These are phyloP conservation scores for Cotesia glomerata DNA, from an alignment of 1,140 invertebrate species.

Conservation along the genomic window DNA sequence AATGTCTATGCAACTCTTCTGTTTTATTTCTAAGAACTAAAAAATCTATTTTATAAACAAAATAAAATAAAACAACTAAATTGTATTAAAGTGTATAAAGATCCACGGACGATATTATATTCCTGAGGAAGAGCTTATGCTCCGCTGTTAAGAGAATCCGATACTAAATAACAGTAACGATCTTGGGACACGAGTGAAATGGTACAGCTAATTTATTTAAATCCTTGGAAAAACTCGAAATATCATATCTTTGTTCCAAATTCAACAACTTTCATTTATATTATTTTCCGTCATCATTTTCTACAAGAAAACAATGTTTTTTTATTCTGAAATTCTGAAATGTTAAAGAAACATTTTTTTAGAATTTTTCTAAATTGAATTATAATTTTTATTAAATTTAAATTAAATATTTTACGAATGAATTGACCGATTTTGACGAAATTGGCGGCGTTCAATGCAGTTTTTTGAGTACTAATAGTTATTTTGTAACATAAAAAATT, in stretches of 20 bases:
- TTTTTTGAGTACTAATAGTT: not conserved
- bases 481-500: too few species aligned
- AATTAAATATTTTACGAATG: too few species aligned
- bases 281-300: not conserved
- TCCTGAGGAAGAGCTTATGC: not conserved
- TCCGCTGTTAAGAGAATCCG: conserved; percentile 22
- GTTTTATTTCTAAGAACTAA: conserved; percentile 29
- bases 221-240: conserved; percentile 12
- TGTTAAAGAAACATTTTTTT: too few species aligned
- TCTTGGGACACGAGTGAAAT: conserved; percentile 19
- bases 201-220: conserved; percentile 32
- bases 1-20: conserved; percentile 16
- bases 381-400: too few species aligned
- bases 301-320: not conserved
- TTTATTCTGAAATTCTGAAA: not conserved
- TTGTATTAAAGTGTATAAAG: conserved; percentile 21
- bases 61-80: conserved; percentile 17
- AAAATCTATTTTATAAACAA: conserved; percentile 13
- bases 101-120: conserved; percentile 22
- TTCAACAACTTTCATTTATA: not conserved
- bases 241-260: not conserved
- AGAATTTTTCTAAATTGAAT: too few species aligned
- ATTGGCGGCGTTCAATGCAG: too few species aligned
- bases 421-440: too few species aligned
- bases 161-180: conserved; percentile 35